A percentile compares a stretch with the other conserved stretches of the same genome.
phyloP scores from a whole-genome alignment of 2,113 vertebrate genomes.

The Nymphicus hollandicus region DNA sequence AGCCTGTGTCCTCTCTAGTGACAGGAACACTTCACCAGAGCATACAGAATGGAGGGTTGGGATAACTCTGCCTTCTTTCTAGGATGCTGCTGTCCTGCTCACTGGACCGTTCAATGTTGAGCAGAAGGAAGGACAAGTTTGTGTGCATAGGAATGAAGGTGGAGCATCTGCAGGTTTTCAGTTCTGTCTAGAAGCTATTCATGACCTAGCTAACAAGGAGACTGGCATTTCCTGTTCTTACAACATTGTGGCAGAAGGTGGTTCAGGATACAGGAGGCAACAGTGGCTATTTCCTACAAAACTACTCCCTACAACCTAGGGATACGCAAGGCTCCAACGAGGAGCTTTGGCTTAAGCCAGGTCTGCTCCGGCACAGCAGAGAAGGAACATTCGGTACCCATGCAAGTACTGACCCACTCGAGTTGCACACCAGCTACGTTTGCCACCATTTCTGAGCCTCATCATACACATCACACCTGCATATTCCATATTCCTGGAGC shows the following conservation, averaged over 20 bases:
- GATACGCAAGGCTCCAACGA: rapidly evolving
- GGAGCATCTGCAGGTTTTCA: neutral
- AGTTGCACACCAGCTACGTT: neutral
- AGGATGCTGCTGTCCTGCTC: constrained; percentile 3
- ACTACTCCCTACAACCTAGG: neutral
- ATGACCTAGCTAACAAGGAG: neutral
- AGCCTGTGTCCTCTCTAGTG: neutral
- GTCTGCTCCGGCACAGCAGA: neutral
- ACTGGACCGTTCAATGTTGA: neutral
- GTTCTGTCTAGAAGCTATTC: neutral
- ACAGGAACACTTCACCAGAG: constrained; percentile 18
- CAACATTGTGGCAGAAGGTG: neutral
- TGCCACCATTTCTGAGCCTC: neutral
- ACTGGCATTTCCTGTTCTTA: neutral
- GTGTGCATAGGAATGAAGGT: constrained; percentile 6
- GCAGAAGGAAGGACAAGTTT: constrained; percentile 33
- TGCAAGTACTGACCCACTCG: neutral
- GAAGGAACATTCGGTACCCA: neutral
- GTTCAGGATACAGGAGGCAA: neutral
- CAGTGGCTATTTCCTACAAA: neutral
- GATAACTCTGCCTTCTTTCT: neutral
- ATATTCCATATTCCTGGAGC: neutral
- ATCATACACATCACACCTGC: neutral
- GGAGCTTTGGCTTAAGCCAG: neutral
- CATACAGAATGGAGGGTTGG: neutral